Conservation (phyloP, 2,888 invertebrate species). For the Hypercompe scribonia region DNA sequence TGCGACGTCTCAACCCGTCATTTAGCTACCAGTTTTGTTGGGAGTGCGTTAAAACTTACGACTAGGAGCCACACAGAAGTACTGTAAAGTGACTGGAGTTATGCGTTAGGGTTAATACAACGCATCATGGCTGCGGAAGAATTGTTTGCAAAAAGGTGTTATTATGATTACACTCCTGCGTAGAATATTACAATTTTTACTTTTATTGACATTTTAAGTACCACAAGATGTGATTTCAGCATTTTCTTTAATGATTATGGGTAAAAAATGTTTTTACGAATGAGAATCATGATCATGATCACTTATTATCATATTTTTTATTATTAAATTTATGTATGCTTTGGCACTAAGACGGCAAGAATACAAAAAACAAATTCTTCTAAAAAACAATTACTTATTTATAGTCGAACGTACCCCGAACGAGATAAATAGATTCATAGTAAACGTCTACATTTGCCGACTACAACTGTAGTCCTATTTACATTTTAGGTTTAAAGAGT, state of each 20-base stretch:
- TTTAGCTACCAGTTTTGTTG: slow-evolving; percentile 66
- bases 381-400: too few relatives aligned
- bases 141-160: slow-evolving; percentile 28
- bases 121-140: slow-evolving; percentile 21
- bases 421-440: too few relatives aligned
- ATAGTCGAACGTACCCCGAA: too few relatives aligned
- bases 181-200: slow-evolving; percentile 17
- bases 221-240: background rate
- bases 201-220: background rate
- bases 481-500: background rate
- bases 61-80: slow-evolving; percentile 45
- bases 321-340: background rate
- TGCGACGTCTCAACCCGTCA: slow-evolving; percentile 60
- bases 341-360: background rate
- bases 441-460: too few relatives aligned
- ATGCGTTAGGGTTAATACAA: slow-evolving; percentile 33
- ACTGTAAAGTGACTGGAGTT: slow-evolving; percentile 47
- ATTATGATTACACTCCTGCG: slow-evolving; percentile 22
- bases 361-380: background rate
- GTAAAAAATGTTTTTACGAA: background rate
- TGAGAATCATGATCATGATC: background rate
- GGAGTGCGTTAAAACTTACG: slow-evolving; percentile 63
- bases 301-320: background rate
- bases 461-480: too few relatives aligned
- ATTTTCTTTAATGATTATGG: background rate